Evolutionary conservation across 2,113 vertebrate genomes (phyloP).

Genomic region (Formicarius rufipectus): DNA sequence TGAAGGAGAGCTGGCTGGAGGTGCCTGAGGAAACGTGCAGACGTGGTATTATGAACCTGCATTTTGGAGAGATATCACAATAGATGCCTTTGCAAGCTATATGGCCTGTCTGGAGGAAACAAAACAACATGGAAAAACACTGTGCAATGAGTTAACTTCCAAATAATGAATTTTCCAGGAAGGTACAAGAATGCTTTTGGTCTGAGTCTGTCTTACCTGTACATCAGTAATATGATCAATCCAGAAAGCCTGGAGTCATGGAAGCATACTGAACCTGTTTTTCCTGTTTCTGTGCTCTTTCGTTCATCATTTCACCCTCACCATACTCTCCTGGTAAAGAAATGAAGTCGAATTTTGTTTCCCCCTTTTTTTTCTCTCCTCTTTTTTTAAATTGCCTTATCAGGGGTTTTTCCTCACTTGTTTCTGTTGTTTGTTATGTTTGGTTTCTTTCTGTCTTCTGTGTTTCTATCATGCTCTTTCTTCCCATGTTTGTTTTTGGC

Average conservation of each 20-base stretch:
- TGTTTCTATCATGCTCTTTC: neutral
- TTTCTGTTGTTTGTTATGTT: neutral
- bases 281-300: neutral
- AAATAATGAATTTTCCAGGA: slow-evolving; percentile 1
- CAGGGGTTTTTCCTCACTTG: neutral
- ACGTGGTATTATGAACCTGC: neutral
- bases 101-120: neutral
- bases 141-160: neutral
- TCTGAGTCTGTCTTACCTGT: neutral
- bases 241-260: neutral
- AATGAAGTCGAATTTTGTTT: neutral
- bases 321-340: neutral
- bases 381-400: neutral
- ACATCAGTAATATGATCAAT: neutral
- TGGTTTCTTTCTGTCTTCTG: neutral
- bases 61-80: neutral
- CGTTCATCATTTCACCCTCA: neutral
- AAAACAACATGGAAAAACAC: neutral
- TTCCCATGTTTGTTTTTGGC: neutral
- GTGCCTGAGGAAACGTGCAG: neutral
- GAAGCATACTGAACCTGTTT: neutral
- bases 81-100: neutral
- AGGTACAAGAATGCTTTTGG: neutral
- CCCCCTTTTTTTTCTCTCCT: rapidly evolving
- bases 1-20: neutral